Evolutionary conservation across 2,113 vertebrate genomes (phyloP), one percentile per base, ranked within the genome.

Genomic region (Oriolus oriolus): DNA sequence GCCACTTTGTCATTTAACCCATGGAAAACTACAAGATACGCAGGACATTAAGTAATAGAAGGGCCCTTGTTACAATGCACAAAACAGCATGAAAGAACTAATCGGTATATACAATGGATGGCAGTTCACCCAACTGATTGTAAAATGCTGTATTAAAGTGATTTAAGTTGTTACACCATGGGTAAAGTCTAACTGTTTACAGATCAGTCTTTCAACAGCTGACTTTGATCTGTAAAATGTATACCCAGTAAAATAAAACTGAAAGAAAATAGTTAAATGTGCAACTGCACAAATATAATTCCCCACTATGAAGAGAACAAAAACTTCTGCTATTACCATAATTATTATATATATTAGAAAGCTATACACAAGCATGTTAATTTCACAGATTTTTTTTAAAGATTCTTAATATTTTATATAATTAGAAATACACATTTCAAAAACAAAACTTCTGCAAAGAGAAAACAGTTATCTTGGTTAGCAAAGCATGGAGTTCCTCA

Each of bases 281-380:
- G 99, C 99, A 98, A 98, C 97, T 96, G 99, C 99, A 99, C 99
- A 98, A 98, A 98, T 98, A 98, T 98, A 98, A 97, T 98, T 98
- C 98, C 99, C 98, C 98, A 98, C 98, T 98, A 99, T 98, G 98
- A 99, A 99, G 99, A 98, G 98, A 98, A 98, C 98, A 98, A 98
- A 97, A 98, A 97, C 97, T 98, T 98, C 97, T 98, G 98, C 98
- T 98, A 98, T 98, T 98, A 98, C 98, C 98, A 98, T 98, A 99
- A 98, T 98, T 98, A 99, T 98, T 99, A 98, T 98, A 98, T 98
- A 98, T 98, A 98, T 99, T 99, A 99, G 99, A 99, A 99, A 99
- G 99, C 99, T 99, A 99, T 99, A 99, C 99, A 99, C 99, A 99
- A 99, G 99, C 99, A 99, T 99, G 99, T 99, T 99, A 99, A 99